Evolutionary conservation across 2,113 vertebrate genomes (phyloP).

Genomic region (Cairina moschata): DNA sequence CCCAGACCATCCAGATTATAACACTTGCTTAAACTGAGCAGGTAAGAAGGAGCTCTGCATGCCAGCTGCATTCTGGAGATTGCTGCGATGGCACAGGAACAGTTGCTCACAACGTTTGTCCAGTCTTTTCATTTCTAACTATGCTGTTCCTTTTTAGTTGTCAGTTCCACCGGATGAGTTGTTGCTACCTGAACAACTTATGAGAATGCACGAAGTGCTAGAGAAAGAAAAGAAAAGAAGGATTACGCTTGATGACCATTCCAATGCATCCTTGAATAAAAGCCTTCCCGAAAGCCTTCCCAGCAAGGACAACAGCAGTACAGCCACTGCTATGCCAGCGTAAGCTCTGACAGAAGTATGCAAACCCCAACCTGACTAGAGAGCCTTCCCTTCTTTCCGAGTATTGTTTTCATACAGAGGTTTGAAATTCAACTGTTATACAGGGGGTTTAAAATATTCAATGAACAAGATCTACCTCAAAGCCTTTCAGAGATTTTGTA

Average conservation of each 20-base stretch:
- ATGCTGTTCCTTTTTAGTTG: slow-evolving; percentile 66
- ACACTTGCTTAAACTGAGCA: neutral
- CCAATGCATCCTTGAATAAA: neutral
- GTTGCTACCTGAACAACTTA: slow-evolving; percentile 82
- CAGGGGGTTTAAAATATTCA: neutral
- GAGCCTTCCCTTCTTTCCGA: neutral
- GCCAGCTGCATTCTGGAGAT: neutral
- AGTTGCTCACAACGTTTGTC: neutral
- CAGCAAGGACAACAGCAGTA: neutral
- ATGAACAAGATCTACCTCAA: neutral
- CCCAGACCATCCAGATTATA: neutral
- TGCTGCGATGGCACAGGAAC: neutral
- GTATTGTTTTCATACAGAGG: neutral
- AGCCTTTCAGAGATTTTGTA: neutral
- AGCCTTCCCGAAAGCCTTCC: neutral
- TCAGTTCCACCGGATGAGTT: slow-evolving; percentile 77
- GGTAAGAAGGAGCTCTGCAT: neutral
- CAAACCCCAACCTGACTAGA: neutral
- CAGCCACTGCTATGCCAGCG: slow-evolving; percentile 54
- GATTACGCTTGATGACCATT: neutral
- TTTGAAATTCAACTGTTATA: neutral
- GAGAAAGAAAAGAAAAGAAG: slow-evolving; percentile 75
- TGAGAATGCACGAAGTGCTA: slow-evolving; percentile 76
- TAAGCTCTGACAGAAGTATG: slow-evolving; percentile 38
- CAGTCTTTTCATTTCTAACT: neutral